These are phyloP conservation scores for Heteromyza rotundicornis DNA, from an alignment of 2,888 invertebrate species.

Conservation along the genomic window DNA sequence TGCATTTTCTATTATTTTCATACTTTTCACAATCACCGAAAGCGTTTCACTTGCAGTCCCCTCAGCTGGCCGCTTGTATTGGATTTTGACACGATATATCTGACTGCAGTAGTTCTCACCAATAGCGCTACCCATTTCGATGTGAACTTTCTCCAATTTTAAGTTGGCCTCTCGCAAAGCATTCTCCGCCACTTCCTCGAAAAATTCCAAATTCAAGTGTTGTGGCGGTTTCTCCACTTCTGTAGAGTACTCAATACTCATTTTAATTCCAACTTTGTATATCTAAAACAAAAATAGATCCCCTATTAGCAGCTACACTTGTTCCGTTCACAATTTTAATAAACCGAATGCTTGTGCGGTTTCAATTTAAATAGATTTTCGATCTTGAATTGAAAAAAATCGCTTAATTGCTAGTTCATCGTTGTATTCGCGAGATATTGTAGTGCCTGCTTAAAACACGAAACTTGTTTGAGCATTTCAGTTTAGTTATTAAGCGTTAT, in stretches of 20 bases:
- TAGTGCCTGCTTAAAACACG: no score
- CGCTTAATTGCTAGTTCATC: not conserved
- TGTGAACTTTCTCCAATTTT: constrained; percentile 32
- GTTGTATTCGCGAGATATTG: no score
- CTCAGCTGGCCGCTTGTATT: constrained; percentile 24
- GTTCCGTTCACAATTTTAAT: not conserved
- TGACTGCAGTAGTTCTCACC: constrained; percentile 58
- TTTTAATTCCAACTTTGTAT: no score
- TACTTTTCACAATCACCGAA: constrained; percentile 37
- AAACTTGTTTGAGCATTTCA: no score
- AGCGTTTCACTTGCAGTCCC: constrained; percentile 9
- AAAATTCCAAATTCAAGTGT: constrained; percentile 45
- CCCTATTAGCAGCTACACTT: no score
- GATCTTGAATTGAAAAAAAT: not conserved
- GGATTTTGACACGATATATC: constrained; percentile 48
- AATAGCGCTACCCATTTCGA: constrained; percentile 43
- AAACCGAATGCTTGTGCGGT: not conserved
- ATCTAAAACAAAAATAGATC: no score
- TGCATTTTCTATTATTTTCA: no score
- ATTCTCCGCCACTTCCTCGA: constrained; percentile 47
- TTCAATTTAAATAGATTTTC: not conserved
- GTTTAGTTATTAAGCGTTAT: no score
- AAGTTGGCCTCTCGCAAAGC: constrained; percentile 40
- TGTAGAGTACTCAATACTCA: constrained; percentile 39
- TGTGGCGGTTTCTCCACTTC: constrained; percentile 36